phyloP scores from a whole-genome alignment of 2,888 invertebrate genomes.

The Amiota communis region DNA sequence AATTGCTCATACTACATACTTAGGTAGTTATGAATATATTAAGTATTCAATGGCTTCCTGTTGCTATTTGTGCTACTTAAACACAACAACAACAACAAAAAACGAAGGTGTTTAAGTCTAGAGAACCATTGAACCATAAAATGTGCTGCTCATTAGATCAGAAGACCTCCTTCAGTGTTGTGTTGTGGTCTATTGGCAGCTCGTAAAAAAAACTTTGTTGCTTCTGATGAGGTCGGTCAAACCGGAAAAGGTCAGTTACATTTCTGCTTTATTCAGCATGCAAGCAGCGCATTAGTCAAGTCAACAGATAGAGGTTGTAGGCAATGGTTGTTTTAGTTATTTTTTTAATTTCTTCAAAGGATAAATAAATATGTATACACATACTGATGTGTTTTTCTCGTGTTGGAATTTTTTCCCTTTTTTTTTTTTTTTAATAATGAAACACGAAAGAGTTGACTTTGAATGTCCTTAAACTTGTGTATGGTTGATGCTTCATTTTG shows the following conservation, averaged over 20 bases:
- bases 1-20: neutral
- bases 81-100: too few relatives aligned
- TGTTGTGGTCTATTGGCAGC: neutral
- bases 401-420: neutral
- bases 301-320: too few relatives aligned
- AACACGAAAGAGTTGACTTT: slow-evolving; percentile 9
- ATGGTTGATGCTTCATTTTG: too few relatives aligned
- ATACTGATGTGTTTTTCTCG: too few relatives aligned
- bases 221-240: neutral
- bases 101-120: slow-evolving; percentile 8
- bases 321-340: neutral
- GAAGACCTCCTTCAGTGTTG: slow-evolving; percentile 41
- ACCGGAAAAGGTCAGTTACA: slow-evolving; percentile 4
- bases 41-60: slow-evolving; percentile 62
- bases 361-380: too few relatives aligned
- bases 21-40: slow-evolving; percentile 54
- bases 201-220: neutral
- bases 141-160: slow-evolving; percentile 42
- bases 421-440: neutral
- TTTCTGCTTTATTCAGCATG: slow-evolving; percentile 3
- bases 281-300: neutral
- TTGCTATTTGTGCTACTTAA: slow-evolving; percentile 42
- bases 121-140: slow-evolving; percentile 34
- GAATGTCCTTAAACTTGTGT: slow-evolving; percentile 13
- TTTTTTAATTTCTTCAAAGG: too few relatives aligned